These are phyloP conservation scores for Apodemia hepburni DNA, from an alignment of 2,888 invertebrate genomes.

Conservation along the genomic window DNA sequence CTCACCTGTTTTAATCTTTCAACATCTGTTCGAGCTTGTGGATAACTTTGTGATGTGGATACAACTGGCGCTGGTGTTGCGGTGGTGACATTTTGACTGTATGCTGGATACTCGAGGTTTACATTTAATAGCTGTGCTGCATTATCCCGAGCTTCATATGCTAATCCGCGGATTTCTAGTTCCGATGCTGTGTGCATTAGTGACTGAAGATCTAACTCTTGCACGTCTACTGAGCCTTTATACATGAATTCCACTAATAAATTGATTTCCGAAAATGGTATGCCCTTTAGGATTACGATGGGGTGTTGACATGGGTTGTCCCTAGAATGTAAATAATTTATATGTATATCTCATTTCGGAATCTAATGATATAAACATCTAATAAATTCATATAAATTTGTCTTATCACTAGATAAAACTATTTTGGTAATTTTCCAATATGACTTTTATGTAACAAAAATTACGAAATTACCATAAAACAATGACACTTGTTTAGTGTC, in stretches of 20 bases:
- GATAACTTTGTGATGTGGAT: conserved; percentile 43
- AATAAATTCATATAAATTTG: conserved; percentile 29
- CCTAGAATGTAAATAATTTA: conserved; percentile 39
- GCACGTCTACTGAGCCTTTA: conserved; percentile 84
- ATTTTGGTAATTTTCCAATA: conserved; percentile 27
- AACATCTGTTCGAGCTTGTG: conserved; percentile 66
- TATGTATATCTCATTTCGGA: background rate
- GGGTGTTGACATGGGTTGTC: conserved; percentile 88
- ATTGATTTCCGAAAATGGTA: conserved; percentile 83
- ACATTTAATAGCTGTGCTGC: conserved; percentile 77
- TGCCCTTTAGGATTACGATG: conserved; percentile 85
- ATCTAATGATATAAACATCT: conserved; percentile 23
- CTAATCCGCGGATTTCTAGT: conserved; percentile 83
- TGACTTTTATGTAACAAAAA: conserved; percentile 32
- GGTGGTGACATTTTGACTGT: conserved; percentile 51
- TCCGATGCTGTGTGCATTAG: conserved; percentile 85
- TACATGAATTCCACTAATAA: conserved; percentile 86
- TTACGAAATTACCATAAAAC: conserved; percentile 16
- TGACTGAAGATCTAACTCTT: conserved; percentile 81
- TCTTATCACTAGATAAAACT: conserved; percentile 38
- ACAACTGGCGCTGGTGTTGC: conserved; percentile 30
- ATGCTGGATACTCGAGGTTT: conserved; percentile 71
- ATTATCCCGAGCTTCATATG: conserved; percentile 79
- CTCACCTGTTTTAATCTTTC: conserved; percentile 73
- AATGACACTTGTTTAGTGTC: conserved; percentile 16